Base-by-base conservation (phyloP, 2,888 invertebrate species). In the Tuta absoluta region DNA sequence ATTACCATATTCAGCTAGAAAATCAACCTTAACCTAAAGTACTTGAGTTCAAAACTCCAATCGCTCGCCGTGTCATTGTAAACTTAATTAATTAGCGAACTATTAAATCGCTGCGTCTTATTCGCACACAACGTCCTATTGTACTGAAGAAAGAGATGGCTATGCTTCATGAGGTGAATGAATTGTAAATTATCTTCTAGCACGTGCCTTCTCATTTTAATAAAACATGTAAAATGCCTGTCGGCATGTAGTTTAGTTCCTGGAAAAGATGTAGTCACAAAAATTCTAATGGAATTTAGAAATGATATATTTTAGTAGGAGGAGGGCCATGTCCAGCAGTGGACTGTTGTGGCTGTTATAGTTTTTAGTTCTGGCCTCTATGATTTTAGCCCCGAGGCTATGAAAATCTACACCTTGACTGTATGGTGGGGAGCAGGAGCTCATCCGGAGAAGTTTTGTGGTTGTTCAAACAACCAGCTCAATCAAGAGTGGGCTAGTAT, bases 71-170 rank as follows among this genome's bases (percentile, higher is more conserved):
- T 77, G 74, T 75, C 78, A 79, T 78, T 82, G 82, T 86, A 71
- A 80, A 81, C 77, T 77, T 75, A 76, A 79, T 76, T 86, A 86
- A 89, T 88, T 87, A 90, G 84, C 84, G 79, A 80, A 77, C 76
- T 82, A 79, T 80, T 82, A 72, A 78, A 84, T 76, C 78, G 74
- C 70, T 82, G 76, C 79, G 76, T 88, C 84, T 81, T 84, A 72
- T 78, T 87, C 82, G 80, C 73, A 73, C 81, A 70, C 70, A 69
- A 73, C 71, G 73, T 66, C 70, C 71, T 71, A 63, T 65, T 67
- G 68, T 68, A 72, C 67, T 66, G 73, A 71, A 67, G 78, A 88
- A 78, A 73, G 81, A 80, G 82, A 83, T 68, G 62, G 73, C 77
- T 24, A 1, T 67, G 72, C 71, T 69, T 73, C 65, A 71, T 75